A percentile compares a stretch with the other conserved stretches of the same genome.
Conservation (phyloP, 2,888 invertebrate species). For the Troides oblongomaculatus region DNA sequence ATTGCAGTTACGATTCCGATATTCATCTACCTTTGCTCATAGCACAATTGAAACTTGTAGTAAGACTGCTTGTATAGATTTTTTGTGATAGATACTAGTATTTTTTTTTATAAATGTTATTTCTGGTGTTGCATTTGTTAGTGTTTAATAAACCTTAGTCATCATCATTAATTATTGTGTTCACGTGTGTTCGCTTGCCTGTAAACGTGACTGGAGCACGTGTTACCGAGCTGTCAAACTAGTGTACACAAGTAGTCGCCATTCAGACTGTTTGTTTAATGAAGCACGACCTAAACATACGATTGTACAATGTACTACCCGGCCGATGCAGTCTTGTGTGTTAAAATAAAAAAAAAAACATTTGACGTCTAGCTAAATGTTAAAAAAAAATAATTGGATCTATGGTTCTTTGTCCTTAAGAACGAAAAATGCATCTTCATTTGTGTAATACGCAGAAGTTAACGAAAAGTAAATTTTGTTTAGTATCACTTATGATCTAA, state of each 20-base stretch:
- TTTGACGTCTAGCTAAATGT: neutral
- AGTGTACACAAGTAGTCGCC: neutral
- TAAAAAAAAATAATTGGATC: neutral
- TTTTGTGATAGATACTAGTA: neutral
- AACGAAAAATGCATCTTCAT: neutral
- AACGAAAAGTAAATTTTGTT: too few relatives aligned
- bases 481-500: too few relatives aligned
- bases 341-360: neutral
- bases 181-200: neutral
- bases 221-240: neutral
- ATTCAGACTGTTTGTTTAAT: slow-evolving; percentile 1
- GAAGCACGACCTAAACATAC: neutral
- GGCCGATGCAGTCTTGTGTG: neutral
- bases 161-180: slow-evolving; percentile 1
- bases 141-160: neutral
- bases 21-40: too few relatives aligned
- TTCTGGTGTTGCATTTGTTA: neutral
- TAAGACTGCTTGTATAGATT: too few relatives aligned
- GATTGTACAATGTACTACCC: neutral
- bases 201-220: slow-evolving; percentile 6
- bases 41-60: too few relatives aligned
- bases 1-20: too few relatives aligned
- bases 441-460: too few relatives aligned
- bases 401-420: neutral
- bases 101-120: neutral